Evolutionary conservation across 2,888 invertebrate genomes (phyloP), one percentile per base, ranked within the genome.

Genomic region (Alentia gelatinosa): DNA sequence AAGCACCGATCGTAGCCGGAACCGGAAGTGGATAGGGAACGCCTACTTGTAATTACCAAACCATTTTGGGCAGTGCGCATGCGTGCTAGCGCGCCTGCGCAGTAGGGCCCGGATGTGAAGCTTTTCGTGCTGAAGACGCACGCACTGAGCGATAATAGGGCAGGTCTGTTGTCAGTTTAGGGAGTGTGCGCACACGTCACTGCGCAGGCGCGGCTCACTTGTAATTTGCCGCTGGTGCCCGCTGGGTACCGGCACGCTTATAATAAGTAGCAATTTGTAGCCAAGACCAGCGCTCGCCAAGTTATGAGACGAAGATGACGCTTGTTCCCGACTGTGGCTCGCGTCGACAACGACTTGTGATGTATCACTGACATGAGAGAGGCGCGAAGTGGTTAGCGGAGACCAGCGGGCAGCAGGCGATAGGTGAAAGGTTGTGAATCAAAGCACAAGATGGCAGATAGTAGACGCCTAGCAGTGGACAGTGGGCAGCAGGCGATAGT

Each of bases 201-300:
- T 40, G 47, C 30, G 86, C 37, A 39, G 7, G 79, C 79, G 79
- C 35, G 4, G 35, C 12, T 30, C 86, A 47, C 86, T 42, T 86
- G 30, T 86, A 86, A 86, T 86, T 86, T 86, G 47, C n/a, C n/a
- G 33, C 47, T 1, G 33, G n/a, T 42, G 23, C 86, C 86, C 50
- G 50, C 33, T 30, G 86, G 50, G 33, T 19, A 1, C 47, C 4
- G 35, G 15, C 47, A 35, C 4, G 86, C 33, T 86, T 47, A 86
- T 86, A 86, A 86, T 86, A 86, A 86, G 86, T 30, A 86, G 47
- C 86, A 86, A 86, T 86, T 47, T 83, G 39, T 39, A 26, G 33
- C 83, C 83, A 9, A 4, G 83, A 30, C 23, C 26, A 26, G 68
- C n/a, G 68, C 26, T 1, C 39, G 40, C 23, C 5, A 35, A 83